Conservation (phyloP, 2,113 vertebrate genomes). For the Tetrax tetrax region DNA sequence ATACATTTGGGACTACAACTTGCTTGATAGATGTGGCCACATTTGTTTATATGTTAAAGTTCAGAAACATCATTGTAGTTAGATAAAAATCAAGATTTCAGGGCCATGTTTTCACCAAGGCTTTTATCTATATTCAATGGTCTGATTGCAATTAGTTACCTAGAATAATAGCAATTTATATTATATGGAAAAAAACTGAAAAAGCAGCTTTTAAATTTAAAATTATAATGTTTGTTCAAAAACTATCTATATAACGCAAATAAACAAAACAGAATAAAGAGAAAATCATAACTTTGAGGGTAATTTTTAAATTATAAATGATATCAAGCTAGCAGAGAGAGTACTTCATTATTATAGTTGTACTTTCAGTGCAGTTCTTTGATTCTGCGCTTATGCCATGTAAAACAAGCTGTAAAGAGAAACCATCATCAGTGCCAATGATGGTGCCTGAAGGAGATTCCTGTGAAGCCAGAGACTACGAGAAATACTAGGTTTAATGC, state of each 20-base stretch:
- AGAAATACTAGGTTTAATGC: background rate
- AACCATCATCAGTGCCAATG: background rate
- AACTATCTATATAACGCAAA: background rate
- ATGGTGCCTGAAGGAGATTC: conserved; percentile 34
- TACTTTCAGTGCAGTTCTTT: background rate
- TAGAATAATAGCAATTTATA: background rate
- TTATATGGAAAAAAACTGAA: background rate
- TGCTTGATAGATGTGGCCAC: background rate
- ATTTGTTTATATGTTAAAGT: background rate
- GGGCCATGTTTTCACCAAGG: background rate
- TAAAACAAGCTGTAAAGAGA: conserved; percentile 33
- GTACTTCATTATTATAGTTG: background rate
- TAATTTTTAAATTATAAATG: background rate
- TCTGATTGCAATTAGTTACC: background rate
- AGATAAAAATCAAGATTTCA: background rate
- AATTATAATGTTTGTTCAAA: background rate
- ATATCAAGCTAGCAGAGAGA: background rate
- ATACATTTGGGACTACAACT: background rate
- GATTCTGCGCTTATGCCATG: background rate
- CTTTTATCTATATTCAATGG: background rate
- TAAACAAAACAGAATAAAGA: background rate
- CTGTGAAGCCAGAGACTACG: background rate
- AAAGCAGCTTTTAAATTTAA: background rate
- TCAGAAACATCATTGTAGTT: background rate
- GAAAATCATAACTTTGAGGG: background rate